Evolutionary conservation across 1,140 invertebrate genomes (phyloP), one percentile per base, ranked within the genome.

Genomic region (Cataglyphis hispanica): DNA sequence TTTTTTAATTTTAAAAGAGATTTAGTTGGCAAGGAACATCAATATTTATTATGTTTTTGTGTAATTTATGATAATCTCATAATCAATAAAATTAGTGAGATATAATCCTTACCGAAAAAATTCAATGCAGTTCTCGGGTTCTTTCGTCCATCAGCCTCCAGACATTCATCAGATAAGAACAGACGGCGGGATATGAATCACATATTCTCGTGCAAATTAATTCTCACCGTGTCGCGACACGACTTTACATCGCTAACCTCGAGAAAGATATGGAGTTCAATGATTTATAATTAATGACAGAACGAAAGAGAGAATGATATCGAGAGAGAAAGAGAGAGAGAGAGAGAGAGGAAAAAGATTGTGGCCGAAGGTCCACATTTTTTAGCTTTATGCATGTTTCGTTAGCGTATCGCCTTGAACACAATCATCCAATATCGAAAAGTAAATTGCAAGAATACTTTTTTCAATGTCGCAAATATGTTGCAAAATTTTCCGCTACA

Each of bases 91-190:
- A 58, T 58, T 22, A 22, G 2, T 22, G 10, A 58, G 19, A 8
- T 50, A 50, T 85, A 69, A 86, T 84, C 58, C 46, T 27, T 1
- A 2, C 25, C n/a, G 16, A 34, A 11, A 16, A 5, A 64, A 25
- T 60, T 76, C 31, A 34, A 31, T 75, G 46, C 56, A 58, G 46
- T 58, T 25, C 25, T 40, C 27, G 22, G 50, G 58, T 16, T 5
- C 46, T 50, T n/a, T 81, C 43, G 43, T 64, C 31, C 66, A 64
- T 86, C 77, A 66, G 13, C 58, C 67, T 60, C 40, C 34, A 43
- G 69, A 64, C 81, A 60, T 69, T 43, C 40, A 50, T 25, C 64
- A 34, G 81, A 86, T 86, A 84, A 86, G 34, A 76, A 84, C 81
- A 64, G 40, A 10, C 75, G 85, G 67, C 70, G 70, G 58, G 83